phyloP scores from a whole-genome alignment of 2,113 vertebrate species.

The Actenoides hombroni region DNA sequence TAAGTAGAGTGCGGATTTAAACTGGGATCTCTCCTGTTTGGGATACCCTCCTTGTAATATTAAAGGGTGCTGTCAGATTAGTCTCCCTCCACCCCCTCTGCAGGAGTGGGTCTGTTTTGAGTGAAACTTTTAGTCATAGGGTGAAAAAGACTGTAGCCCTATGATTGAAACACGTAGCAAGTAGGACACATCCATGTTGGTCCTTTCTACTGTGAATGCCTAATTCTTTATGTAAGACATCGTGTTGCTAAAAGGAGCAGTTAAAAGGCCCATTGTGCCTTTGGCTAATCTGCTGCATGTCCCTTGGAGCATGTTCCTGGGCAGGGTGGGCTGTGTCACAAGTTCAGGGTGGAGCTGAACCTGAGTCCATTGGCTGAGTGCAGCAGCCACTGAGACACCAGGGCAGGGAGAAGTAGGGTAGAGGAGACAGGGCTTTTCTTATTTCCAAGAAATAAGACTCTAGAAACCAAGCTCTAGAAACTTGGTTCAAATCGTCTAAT shows the following conservation, averaged over 20 bases:
- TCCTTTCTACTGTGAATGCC: neutral
- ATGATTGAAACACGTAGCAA: neutral
- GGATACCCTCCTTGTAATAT: neutral
- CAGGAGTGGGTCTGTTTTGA: neutral
- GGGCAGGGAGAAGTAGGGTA: neutral
- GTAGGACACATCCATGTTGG: neutral
- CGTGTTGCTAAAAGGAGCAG: neutral
- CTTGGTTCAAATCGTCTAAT: neutral
- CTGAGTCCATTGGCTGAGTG: no score
- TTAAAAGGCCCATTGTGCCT: neutral
- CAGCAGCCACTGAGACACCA: accelerated
- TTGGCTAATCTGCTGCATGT: accelerated
- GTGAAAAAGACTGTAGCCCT: neutral
- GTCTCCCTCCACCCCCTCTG: neutral
- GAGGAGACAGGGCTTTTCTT: neutral
- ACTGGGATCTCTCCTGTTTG: neutral
- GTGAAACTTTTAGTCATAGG: neutral
- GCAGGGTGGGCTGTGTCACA: neutral
- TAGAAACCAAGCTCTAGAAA: neutral
- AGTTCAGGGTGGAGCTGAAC: neutral
- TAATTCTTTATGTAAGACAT: neutral
- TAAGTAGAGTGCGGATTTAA: neutral
- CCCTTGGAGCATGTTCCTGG: neutral
- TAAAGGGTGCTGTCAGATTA: neutral
- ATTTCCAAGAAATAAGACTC: neutral